phyloP scores from a whole-genome alignment of 2,888 invertebrate species.

The Agrenia bidenticulata region DNA sequence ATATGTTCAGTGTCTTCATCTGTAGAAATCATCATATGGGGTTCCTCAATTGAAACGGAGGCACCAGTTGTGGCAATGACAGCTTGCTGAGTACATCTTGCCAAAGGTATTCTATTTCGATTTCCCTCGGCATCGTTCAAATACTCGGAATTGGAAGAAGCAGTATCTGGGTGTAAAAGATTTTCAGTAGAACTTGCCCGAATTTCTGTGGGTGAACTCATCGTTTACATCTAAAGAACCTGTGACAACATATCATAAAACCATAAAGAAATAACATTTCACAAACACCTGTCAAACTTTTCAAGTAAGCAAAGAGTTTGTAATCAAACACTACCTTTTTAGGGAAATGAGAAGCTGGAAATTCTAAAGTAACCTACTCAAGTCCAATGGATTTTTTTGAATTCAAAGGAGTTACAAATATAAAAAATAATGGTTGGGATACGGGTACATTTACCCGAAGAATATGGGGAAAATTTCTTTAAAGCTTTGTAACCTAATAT shows the following conservation, averaged over 20 bases:
- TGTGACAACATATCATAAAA: neutral
- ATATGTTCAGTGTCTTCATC: slow-evolving; percentile 50
- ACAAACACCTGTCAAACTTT: too few species aligned
- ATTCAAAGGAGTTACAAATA: too few species aligned
- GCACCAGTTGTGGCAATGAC: slow-evolving; percentile 49
- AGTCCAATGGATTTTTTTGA: too few species aligned
- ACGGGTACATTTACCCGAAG: too few species aligned
- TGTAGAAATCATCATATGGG: slow-evolving; percentile 50
- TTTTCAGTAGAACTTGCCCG: slow-evolving; percentile 44
- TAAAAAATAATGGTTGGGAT: too few species aligned
- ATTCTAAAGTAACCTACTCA: too few species aligned
- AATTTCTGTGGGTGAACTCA: slow-evolving; percentile 30
- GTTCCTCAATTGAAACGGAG: slow-evolving; percentile 50
- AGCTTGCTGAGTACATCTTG: slow-evolving; percentile 52
- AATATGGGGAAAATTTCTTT: too few species aligned
- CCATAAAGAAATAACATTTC: too few species aligned
- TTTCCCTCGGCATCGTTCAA: slow-evolving; percentile 36
- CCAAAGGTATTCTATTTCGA: slow-evolving; percentile 50
- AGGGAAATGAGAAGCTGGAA: too few species aligned
- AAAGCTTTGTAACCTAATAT: too few species aligned
- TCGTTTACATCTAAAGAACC: slow-evolving; percentile 6
- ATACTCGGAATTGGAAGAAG: slow-evolving; percentile 36
- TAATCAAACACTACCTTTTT: slow-evolving; percentile 4
- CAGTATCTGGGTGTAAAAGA: slow-evolving; percentile 38
- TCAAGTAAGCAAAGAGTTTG: too few species aligned